Conservation (phyloP, 2,113 vertebrate species). For the Neolamprologus kungweensis region DNA sequence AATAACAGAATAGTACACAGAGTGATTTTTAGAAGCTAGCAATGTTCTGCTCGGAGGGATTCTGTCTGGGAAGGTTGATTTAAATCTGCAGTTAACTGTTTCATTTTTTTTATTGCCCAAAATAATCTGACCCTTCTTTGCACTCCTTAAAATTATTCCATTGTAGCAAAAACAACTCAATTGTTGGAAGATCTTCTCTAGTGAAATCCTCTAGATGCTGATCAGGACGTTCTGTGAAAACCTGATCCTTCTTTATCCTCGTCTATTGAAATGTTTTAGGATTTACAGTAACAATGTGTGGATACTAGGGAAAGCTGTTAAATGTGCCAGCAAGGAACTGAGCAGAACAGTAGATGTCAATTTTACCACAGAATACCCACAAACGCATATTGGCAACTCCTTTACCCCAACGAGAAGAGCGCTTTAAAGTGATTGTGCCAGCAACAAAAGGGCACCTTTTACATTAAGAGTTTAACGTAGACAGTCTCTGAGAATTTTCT, state of each 20-base stretch:
- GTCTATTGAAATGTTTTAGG: neutral
- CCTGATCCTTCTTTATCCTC: neutral
- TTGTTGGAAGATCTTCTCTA: neutral
- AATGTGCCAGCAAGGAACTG: slow-evolving; percentile 12
- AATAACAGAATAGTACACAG: neutral
- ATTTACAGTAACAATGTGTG: neutral
- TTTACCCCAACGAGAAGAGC: neutral
- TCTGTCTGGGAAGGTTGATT: neutral
- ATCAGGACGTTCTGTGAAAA: neutral
- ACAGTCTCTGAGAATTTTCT: neutral
- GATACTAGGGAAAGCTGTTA: neutral
- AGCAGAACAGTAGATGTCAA: neutral
- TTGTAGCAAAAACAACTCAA: neutral
- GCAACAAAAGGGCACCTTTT: neutral
- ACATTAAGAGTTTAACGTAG: neutral
- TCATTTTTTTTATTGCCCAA: neutral
- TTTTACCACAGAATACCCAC: slow-evolving; percentile 2
- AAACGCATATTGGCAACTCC: slow-evolving; percentile 21
- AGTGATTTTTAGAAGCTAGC: neutral
- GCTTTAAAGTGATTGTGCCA: neutral
- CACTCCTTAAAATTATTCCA: neutral
- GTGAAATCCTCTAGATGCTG: neutral
- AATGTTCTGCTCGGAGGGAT: neutral
- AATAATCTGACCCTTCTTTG: neutral
- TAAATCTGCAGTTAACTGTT: neutral